These are phyloP conservation scores for Xylota sylvarum DNA, from an alignment of 2,888 invertebrate species.

Conservation along the genomic window DNA sequence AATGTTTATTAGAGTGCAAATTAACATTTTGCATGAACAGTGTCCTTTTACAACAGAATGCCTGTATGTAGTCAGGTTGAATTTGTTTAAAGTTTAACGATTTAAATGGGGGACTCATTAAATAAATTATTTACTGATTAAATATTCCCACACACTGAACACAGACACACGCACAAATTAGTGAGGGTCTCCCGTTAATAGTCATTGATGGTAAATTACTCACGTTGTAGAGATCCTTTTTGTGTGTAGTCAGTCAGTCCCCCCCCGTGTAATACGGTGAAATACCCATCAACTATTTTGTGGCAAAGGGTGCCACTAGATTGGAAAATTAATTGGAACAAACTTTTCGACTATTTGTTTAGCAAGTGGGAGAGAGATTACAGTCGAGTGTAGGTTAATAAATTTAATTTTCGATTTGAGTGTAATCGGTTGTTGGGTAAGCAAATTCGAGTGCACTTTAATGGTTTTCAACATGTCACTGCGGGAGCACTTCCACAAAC, in stretches of 20 bases:
- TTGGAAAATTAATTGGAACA: slow-evolving; percentile 69
- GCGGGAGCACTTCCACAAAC: not conserved
- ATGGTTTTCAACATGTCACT: slow-evolving; percentile 8
- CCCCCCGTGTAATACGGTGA: slow-evolving; percentile 28
- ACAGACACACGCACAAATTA: not conserved
- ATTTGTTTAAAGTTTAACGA: slow-evolving; percentile 32
- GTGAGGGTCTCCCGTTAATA: slow-evolving; percentile 10
- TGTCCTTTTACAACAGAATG: not conserved
- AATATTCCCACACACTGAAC: slow-evolving; percentile 40
- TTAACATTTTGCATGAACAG: slow-evolving; percentile 46
- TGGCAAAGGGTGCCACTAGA: slow-evolving; percentile 12
- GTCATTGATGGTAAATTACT: slow-evolving; percentile 57
- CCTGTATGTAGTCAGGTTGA: not conserved
- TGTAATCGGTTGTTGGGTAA: slow-evolving; percentile 13
- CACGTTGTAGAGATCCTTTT: slow-evolving; percentile 36
- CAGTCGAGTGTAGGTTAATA: slow-evolving; percentile 26
- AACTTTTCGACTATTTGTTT: slow-evolving; percentile 60
- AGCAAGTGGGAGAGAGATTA: slow-evolving; percentile 5
- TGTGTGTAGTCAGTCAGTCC: not conserved
- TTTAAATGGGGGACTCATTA: slow-evolving; percentile 24
- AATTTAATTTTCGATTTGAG: slow-evolving; percentile 40
- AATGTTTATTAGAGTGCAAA: slow-evolving; percentile 42
- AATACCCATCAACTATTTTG: slow-evolving; percentile 42
- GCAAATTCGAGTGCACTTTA: slow-evolving; percentile 15
- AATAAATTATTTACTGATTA: slow-evolving; percentile 60